phyloP scores from a whole-genome alignment of 2,113 vertebrate genomes.

The Gavia stellata region DNA sequence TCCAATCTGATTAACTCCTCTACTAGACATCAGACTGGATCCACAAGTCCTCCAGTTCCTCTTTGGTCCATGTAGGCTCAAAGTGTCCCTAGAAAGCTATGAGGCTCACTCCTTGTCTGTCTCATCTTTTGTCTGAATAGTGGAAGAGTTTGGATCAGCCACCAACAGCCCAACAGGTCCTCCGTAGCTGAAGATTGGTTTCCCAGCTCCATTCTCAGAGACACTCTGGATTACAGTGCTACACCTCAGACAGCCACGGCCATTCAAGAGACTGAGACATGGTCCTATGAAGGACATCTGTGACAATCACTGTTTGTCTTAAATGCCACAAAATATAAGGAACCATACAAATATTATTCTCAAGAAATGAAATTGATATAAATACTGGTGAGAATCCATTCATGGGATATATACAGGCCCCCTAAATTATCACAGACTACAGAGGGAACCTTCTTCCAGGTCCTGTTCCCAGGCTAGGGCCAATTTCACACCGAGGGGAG shows the following conservation, averaged over 20 bases:
- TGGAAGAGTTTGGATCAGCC: neutral
- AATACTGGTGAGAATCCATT: neutral
- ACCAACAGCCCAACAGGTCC: neutral
- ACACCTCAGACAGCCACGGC: neutral
- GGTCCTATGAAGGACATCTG: neutral
- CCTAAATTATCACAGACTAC: neutral
- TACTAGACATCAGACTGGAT: neutral
- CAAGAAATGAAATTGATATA: neutral
- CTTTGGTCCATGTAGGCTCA: neutral
- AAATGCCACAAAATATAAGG: neutral
- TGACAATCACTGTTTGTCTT: neutral
- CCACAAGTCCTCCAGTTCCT: neutral
- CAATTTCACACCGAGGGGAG: neutral
- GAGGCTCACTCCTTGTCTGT: neutral
- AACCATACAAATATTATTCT: neutral
- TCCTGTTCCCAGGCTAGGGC: neutral
- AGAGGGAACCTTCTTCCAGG: neutral
- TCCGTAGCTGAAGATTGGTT: neutral
- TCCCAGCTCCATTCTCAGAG: neutral
- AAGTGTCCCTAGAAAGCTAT: neutral
- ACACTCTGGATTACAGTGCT: neutral
- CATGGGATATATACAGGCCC: rapidly evolving
- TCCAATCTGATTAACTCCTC: neutral
- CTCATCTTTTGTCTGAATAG: neutral
- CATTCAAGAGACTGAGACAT: neutral